Percentiles rank a stretch among this genome's conserved stretches.
Conservation (phyloP, 2,113 vertebrate genomes). For the Mohoua ochrocephala region DNA sequence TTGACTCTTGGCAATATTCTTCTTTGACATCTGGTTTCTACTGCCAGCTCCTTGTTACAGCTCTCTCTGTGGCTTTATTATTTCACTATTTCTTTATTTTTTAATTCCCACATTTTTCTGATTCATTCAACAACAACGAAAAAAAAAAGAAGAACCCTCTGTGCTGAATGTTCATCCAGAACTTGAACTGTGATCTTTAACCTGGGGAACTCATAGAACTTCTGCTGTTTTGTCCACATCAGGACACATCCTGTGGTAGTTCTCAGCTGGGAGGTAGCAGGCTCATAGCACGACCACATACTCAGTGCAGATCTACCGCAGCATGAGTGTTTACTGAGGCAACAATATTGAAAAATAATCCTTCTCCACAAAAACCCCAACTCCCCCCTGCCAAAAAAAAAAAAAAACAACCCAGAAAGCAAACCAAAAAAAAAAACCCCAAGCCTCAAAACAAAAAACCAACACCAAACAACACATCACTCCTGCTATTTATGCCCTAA, state of each 20-base stretch:
- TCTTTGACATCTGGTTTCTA: neutral
- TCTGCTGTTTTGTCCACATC: neutral
- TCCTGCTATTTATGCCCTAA: neutral
- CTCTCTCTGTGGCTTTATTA: neutral
- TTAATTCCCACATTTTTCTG: neutral
- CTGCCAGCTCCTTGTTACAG: neutral
- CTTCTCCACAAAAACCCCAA: neutral
- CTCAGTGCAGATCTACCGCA: neutral
- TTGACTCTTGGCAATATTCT: neutral
- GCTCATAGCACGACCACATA: neutral
- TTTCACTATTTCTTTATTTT: neutral
- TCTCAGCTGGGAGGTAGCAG: neutral
- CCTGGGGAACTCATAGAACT: neutral
- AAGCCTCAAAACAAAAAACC: neutral
- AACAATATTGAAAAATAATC: neutral
- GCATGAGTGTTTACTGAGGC: neutral
- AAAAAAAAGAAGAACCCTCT: rapidly evolving
- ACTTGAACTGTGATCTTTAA: neutral
- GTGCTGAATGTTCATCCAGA: neutral
- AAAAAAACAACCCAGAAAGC: neutral
- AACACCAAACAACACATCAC: neutral
- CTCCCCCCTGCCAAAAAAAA: neutral
- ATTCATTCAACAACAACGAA: neutral
- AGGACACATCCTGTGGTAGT: neutral
- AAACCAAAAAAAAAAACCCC: neutral